Percentiles rank a stretch among this genome's conserved stretches.
phyloP scores from a whole-genome alignment of 2,888 invertebrate genomes.

The Cephus sareptanus region DNA sequence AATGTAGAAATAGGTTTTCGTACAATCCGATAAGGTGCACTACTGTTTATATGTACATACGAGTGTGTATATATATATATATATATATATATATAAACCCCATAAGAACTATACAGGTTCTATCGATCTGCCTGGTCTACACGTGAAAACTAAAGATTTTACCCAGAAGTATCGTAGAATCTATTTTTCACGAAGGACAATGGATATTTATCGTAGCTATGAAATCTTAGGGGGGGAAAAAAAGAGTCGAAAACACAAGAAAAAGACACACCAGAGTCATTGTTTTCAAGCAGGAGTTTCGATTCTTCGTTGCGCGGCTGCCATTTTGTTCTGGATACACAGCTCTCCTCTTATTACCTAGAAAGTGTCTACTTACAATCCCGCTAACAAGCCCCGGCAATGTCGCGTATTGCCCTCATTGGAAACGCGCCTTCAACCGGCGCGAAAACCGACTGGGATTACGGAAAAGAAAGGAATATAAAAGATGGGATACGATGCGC shows the following conservation, averaged over 20 bases:
- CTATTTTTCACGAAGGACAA: neutral
- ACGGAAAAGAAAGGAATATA: neutral
- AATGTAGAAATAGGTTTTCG: neutral
- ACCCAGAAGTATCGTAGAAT: neutral
- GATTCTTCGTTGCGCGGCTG: neutral
- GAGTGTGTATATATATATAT: neutral
- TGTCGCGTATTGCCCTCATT: constrained; percentile 32
- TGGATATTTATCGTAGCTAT: neutral
- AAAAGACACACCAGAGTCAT: neutral
- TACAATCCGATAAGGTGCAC: neutral
- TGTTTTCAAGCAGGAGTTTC: neutral
- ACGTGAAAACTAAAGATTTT: neutral
- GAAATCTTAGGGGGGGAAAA: neutral
- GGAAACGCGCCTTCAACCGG: neutral
- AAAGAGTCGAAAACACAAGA: neutral
- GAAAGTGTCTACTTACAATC: neutral
- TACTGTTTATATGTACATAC: neutral
- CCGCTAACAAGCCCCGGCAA: constrained; percentile 23
- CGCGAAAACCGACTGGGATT: neutral
- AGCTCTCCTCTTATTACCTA: neutral
- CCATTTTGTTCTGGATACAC: neutral
- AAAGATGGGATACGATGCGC: neutral
- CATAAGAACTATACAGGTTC: neutral
- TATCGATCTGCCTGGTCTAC: neutral
- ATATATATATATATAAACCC: neutral